Percentiles rank a stretch among this genome's conserved stretches.
These are phyloP conservation scores for Sphinx pinastri DNA, from an alignment of 2,888 invertebrate species.

Conservation along the genomic window DNA sequence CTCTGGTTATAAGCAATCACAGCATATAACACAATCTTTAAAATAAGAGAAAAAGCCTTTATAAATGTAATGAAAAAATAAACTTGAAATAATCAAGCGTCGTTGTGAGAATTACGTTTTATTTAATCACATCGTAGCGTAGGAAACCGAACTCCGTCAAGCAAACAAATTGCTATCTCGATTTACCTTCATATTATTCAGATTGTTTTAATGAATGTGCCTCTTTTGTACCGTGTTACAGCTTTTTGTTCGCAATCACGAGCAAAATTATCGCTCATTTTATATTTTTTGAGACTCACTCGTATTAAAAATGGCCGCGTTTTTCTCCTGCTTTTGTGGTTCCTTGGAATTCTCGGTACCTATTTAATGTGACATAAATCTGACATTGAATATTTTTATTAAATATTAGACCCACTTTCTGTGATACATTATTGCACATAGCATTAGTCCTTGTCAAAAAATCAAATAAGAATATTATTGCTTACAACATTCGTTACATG, in stretches of 20 bases:
- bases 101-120: background rate
- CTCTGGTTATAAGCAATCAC: no score
- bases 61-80: background rate
- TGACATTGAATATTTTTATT: background rate
- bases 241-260: slow-evolving; percentile 27
- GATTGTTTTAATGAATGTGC: slow-evolving; percentile 44
- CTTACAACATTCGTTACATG: no score
- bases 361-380: background rate
- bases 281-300: slow-evolving; percentile 15
- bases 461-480: no score
- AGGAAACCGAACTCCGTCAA: slow-evolving; percentile 32
- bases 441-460: no score
- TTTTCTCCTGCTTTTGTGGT: slow-evolving; percentile 10
- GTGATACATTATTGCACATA: no score
- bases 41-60: no score
- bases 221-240: slow-evolving; percentile 8
- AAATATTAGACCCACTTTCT: no score
- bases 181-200: slow-evolving; percentile 41
- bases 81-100: background rate
- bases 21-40: no score
- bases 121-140: slow-evolving; percentile 25
- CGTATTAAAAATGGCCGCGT: slow-evolving; percentile 1
- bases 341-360: background rate
- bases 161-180: slow-evolving; percentile 43
- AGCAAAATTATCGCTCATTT: slow-evolving; percentile 27